Base-by-base conservation (phyloP, 2,113 vertebrate species). In the Ictalurus furcatus region DNA sequence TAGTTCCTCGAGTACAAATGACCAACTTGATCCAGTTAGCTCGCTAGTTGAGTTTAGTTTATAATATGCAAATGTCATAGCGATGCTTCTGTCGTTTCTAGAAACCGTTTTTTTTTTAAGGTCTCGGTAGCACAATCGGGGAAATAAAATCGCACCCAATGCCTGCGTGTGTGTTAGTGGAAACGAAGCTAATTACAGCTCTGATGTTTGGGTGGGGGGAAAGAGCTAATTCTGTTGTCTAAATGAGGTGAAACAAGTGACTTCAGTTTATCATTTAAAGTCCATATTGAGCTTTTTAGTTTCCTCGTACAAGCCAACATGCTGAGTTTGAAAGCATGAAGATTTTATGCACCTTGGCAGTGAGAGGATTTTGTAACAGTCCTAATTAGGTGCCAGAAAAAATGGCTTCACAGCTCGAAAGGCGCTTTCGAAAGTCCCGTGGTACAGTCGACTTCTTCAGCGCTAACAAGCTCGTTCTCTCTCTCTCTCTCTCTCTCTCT, bases 341-440 rank as follows among this genome's bases (percentile, higher is more conserved):
- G 89, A 69, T 90, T 84, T 78, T 92, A 92, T 90, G 85, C 89
- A 90, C 90, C 85, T 91, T 90, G 85, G 80, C 48, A 80, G 90
- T 74, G 90, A 92, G 88, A 87, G 85, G 67, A 82, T 81, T 89
- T 85, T 90, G 92, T 92, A 90, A 80, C 83, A 89, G 92, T 89
- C 89, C 88, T 94, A 95, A 96, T 95, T 94, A 93, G 90, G 90
- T 92, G 92, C 82, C 87, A 78, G 90, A 91, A 90, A 48, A 89
- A 65, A 69, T 48, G 37, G 48, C 89, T 74, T 88, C 76, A 91
- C 89, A 89, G 92, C 92, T 88, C 90, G 90, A 90, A 80, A 92
- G 91, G 92, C 85, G 89, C 92, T 89, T 93, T 93, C 91, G 93
- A 91, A 91, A 93, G 91, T 90, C 19, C 21, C 74, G 48, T 3